Evolutionary conservation across 2,888 invertebrate species (phyloP).

Genomic region (Lepetodrilus schrolli): DNA sequence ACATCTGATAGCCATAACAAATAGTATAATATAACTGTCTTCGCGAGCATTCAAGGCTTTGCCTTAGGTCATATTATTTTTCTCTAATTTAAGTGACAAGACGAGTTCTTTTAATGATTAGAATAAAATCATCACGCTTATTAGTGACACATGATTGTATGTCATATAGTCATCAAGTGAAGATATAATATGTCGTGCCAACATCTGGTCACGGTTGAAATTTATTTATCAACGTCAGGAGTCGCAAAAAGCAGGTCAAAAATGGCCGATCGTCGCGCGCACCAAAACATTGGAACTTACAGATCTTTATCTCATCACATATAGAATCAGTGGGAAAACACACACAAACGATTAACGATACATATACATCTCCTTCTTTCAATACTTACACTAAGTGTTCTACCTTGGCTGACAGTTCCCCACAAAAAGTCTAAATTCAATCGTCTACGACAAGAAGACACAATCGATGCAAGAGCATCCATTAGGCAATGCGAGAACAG

Average conservation of each 20-base stretch:
- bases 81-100: not conserved
- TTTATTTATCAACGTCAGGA: too few species aligned
- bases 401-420: slow-evolving; percentile 44
- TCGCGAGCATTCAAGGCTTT: too few species aligned
- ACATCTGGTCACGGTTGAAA: too few species aligned
- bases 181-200: too few species aligned
- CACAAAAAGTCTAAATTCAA: slow-evolving; percentile 67
- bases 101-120: not conserved
- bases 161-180: too few species aligned
- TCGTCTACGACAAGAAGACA: slow-evolving; percentile 61
- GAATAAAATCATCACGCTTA: not conserved
- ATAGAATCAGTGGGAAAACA: not conserved
- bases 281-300: too few species aligned
- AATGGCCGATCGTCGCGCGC: too few species aligned
- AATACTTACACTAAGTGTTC: slow-evolving; percentile 36
- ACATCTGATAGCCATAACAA: too few species aligned
- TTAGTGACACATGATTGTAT: not conserved
- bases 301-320: too few species aligned
- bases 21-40: slow-evolving; percentile 32
- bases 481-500: slow-evolving; percentile 46
- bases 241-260: too few species aligned
- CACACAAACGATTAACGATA: not conserved
- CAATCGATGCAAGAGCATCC: slow-evolving; percentile 65
- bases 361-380: not conserved
- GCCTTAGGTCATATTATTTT: too few species aligned